Base-by-base conservation (phyloP, 2,113 vertebrate species). In the Scytalopus superciliaris region DNA sequence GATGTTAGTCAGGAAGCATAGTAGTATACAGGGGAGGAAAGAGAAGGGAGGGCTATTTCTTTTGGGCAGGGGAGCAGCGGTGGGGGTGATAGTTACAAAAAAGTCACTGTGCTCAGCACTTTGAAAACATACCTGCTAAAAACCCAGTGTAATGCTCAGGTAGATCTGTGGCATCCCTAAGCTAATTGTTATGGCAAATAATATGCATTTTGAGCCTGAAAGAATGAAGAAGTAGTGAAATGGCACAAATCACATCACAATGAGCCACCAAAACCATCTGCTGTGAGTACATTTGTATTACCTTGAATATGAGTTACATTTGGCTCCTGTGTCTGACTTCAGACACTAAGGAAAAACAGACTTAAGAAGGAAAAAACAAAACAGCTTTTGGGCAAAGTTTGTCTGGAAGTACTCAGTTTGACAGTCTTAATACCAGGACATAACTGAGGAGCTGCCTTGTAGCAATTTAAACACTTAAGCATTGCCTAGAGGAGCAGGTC, bases 21-120 rank as follows among this genome's bases (percentile, higher is more conserved):
- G 50, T 27, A 52, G 31, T 77, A 44, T 91, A 66, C 0, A 1
- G 14, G 23, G 40, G 12, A 83, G 37, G 82, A 31, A 87, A 83
- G 14, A 60, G 31, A 63, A 81, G 12, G 10, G 22, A 68, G n/a
- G 8, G 27, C 40, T 76, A 47, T 77, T 62, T 76, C 49, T 63
- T 14, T 57, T 28, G 52, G 22, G 31, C 0, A 2, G 13, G 8
- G 14, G 6, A 52, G 14, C 1, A 5, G 13, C 12, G 19, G 4
- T 2, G 2, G 14, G 14, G 16, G 28, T 66, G 45, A 57, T 3
- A 60, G 14, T 49, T 89, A 44, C 4, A 76, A 31, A 19, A 18
- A 79, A 60, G 13, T 62, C 53, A 68, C 68, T 28, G 27, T 56
- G 35, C 56, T 49, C 35, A 69, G 37, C 3, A 3, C 28, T 77